These are phyloP conservation scores for Zoroaster sp. DNA, from an alignment of 53 echinoderm and acorn worm species.

Conservation along the genomic window DNA sequence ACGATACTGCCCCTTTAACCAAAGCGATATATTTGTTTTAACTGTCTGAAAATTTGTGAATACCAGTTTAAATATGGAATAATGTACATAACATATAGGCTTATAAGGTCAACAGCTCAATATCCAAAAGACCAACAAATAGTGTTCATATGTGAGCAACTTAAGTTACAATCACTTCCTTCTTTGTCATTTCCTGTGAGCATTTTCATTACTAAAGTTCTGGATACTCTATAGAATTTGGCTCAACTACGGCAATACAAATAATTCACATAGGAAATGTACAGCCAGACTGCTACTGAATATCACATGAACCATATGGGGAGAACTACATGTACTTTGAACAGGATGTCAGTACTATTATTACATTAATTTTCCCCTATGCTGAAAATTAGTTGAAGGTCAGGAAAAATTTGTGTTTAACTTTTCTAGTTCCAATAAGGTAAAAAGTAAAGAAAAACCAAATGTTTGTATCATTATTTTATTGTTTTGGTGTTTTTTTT, in stretches of 20 bases:
- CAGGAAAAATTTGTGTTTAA: not conserved
- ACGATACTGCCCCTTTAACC: too few species aligned
- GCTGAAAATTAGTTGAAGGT: not conserved
- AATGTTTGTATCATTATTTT: too few species aligned
- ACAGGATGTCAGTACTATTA: too few species aligned
- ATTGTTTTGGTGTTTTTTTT: too few species aligned
- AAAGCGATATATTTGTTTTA: too few species aligned
- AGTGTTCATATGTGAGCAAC: not conserved
- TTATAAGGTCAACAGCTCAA: too few species aligned
- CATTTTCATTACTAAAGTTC: not conserved
- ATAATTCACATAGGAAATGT: not conserved
- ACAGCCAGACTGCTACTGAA: not conserved
- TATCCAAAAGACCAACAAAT: too few species aligned
- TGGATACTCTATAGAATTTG: not conserved
- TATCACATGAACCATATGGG: too few species aligned
- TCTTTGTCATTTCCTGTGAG: slow-evolving; percentile 45
- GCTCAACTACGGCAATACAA: not conserved
- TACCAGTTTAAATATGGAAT: too few species aligned
- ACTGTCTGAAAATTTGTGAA: too few species aligned
- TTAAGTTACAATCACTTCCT: not conserved
- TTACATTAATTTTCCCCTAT: not conserved
- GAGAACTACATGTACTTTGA: too few species aligned
- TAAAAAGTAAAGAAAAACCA: not conserved
- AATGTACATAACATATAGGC: too few species aligned
- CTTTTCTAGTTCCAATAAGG: not conserved